Evolutionary conservation across 1,140 invertebrate species (phyloP).

Genomic region (Akabosia matsudoensis): DNA sequence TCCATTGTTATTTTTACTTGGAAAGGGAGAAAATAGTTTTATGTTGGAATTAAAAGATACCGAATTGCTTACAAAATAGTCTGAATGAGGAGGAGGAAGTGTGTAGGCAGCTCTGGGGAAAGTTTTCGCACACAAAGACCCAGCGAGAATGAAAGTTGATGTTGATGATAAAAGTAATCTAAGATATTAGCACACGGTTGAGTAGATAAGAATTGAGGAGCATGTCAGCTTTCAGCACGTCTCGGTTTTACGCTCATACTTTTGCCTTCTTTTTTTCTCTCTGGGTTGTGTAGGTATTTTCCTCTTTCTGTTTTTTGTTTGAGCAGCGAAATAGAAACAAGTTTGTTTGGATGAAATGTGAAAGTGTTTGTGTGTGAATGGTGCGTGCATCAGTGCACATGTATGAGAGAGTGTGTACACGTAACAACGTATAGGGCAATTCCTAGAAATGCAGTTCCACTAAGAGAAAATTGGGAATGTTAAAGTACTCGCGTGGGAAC

Average conservation of each 20-base stretch:
- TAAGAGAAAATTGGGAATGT: too few relatives aligned
- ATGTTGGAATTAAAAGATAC: too few relatives aligned
- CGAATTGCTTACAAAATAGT: too few relatives aligned
- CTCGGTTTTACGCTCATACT: background rate
- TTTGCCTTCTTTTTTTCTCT: background rate
- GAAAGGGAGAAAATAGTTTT: too few relatives aligned
- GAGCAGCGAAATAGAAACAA: background rate
- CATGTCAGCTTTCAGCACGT: background rate
- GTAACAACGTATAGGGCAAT: too few relatives aligned
- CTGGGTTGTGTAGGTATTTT: background rate
- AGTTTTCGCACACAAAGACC: too few relatives aligned
- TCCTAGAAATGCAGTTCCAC: too few relatives aligned
- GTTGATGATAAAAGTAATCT: slow-evolving; percentile 17
- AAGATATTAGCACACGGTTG: slow-evolving; percentile 15
- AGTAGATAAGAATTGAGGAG: slow-evolving; percentile 20
- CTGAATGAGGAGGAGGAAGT: too few relatives aligned
- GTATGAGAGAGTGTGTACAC: too few relatives aligned
- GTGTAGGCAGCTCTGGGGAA: too few relatives aligned
- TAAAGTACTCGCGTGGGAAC: slow-evolving; percentile 11
- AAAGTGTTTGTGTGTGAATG: background rate
- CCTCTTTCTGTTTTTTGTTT: background rate
- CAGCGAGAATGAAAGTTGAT: background rate
- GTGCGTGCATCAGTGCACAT: background rate
- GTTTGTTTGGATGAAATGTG: background rate
- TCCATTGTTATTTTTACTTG: too few relatives aligned